A percentile compares a stretch with the other conserved stretches of the same genome.
Conservation (phyloP, 1,140 invertebrate genomes). For the Cheumatopsyche charites region DNA sequence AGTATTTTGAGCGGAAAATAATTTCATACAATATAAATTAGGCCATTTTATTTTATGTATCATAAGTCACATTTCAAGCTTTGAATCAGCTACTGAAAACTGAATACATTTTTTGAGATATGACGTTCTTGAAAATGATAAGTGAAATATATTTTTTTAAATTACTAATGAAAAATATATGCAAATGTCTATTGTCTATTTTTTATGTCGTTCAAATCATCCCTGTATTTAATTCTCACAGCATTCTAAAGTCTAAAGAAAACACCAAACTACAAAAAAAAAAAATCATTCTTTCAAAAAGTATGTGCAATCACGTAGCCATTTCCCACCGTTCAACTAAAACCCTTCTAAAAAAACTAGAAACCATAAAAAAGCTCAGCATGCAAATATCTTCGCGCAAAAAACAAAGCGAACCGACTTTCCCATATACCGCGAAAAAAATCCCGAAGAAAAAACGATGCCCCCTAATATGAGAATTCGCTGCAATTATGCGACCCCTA, state of each 20-base stretch:
- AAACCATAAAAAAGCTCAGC: conserved; percentile 32
- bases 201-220: not conserved
- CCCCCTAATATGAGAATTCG: not conserved
- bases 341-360: conserved; percentile 24
- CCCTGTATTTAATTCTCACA: not conserved
- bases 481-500: conserved; percentile 42
- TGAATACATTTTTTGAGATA: too few species aligned
- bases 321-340: conserved; percentile 34
- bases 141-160: conserved; percentile 19
- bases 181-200: not conserved
- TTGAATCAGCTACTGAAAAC: too few species aligned
- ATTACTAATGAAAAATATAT: too few species aligned
- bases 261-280: not conserved
- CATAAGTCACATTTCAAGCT: too few species aligned
- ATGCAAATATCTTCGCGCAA: conserved; percentile 43
- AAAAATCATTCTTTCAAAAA: conserved; percentile 22
- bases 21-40: too few species aligned
- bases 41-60: too few species aligned
- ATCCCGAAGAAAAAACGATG: conserved; percentile 5
- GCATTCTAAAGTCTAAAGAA: not conserved
- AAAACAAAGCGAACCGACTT: conserved; percentile 43
- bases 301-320: conserved; percentile 42
- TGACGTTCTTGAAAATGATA: too few species aligned
- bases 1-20: too few species aligned
- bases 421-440: conserved; percentile 43